These are phyloP conservation scores for Galerucella pusilla DNA, from an alignment of 2,888 invertebrate species.

Conservation along the genomic window DNA sequence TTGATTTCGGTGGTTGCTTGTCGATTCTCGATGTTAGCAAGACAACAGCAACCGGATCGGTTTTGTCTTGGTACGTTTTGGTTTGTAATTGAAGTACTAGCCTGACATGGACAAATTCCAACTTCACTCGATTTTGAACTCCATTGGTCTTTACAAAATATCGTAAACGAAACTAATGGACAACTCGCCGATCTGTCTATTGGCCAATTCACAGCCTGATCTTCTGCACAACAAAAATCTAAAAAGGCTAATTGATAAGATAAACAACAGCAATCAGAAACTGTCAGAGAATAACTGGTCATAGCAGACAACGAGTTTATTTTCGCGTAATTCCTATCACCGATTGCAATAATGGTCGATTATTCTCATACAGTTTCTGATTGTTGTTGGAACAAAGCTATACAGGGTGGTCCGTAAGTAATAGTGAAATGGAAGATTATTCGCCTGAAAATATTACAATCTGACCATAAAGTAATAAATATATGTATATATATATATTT, in stretches of 20 bases:
- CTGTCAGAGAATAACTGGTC: too few species aligned
- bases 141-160: slow-evolving; percentile 3
- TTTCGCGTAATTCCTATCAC: too few species aligned
- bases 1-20: neutral
- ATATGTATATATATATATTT: too few species aligned
- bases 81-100: neutral
- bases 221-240: neutral
- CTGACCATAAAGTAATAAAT: too few species aligned
- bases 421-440: too few species aligned
- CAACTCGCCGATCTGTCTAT: neutral
- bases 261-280: neutral
- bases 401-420: too few species aligned
- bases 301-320: too few species aligned
- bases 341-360: too few species aligned
- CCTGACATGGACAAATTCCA: neutral
- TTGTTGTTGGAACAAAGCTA: too few species aligned
- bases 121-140: slow-evolving; percentile 5
- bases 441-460: too few species aligned
- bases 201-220: neutral
- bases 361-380: too few species aligned
- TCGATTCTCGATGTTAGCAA: neutral
- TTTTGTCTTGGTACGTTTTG: neutral
- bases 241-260: neutral
- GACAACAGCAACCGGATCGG: neutral
- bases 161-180: neutral